Conservation (phyloP, 1,140 invertebrate genomes). For the Nylanderia fulva region DNA sequence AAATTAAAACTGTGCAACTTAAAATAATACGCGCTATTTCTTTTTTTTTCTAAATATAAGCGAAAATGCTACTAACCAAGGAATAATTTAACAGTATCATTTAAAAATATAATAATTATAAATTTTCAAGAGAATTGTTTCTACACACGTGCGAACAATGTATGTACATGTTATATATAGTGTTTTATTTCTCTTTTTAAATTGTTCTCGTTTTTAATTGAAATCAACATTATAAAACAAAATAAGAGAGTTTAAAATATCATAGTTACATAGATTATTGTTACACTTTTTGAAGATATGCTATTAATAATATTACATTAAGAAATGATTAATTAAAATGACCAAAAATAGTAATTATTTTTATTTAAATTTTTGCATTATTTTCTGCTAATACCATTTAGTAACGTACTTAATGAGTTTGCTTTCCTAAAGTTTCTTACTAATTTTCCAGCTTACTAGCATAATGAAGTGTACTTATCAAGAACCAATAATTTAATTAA, state of each 20-base stretch:
- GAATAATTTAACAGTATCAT: conserved; percentile 6
- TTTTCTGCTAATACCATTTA: background rate
- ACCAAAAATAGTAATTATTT: background rate
- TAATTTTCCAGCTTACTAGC: background rate
- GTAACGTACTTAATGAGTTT: background rate
- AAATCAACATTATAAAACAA: background rate
- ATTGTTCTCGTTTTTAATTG: background rate
- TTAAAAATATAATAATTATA: background rate
- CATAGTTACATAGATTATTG: background rate
- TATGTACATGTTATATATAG: no score
- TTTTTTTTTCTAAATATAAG: conserved; percentile 24
- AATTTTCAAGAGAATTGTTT: conserved; percentile 12
- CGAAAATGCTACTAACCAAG: background rate
- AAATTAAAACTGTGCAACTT: background rate
- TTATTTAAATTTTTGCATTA: background rate
- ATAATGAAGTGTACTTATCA: background rate
- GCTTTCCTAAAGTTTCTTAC: background rate
- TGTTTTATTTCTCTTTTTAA: no score
- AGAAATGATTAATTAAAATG: background rate
- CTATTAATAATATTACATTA: background rate
- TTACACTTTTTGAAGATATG: background rate
- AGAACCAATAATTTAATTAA: conserved; percentile 8
- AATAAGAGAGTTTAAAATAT: background rate
- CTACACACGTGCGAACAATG: background rate
- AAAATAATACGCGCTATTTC: conserved; percentile 25